Percentiles rank a stretch among this genome's conserved stretches.
Conservation (phyloP, 2,888 invertebrate species). For the Campopleginae sp. region DNA sequence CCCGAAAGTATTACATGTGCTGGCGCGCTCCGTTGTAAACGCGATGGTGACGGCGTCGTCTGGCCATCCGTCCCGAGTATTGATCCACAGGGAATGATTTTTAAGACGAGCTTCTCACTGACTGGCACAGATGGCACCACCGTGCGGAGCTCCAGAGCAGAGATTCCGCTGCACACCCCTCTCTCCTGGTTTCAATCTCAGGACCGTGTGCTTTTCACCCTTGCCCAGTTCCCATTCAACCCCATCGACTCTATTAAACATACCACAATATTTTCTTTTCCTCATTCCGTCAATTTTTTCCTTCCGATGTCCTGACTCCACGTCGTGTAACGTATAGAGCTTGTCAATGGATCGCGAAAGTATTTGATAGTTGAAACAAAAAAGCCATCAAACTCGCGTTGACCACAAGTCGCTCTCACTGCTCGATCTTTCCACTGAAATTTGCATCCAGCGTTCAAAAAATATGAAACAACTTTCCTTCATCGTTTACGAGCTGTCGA, state of each 20-base stretch:
- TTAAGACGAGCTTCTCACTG: constrained; percentile 79
- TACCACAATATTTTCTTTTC: neutral
- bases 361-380: neutral
- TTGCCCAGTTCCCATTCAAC: neutral
- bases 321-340: neutral
- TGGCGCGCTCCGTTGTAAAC: constrained; percentile 64
- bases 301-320: neutral
- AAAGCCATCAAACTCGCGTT: neutral
- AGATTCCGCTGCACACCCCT: neutral
- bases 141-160: constrained; percentile 62
- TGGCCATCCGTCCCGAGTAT: constrained; percentile 75
- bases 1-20: constrained; percentile 61
- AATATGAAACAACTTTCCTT: neutral
- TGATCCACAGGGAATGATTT: constrained; percentile 79
- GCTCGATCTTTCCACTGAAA: neutral
- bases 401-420: neutral
- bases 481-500: neutral
- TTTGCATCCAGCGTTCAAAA: neutral
- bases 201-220: neutral
- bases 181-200: neutral
- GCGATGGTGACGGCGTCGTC: constrained; percentile 60
- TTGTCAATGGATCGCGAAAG: neutral
- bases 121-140: constrained; percentile 79
- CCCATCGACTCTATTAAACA: neutral
- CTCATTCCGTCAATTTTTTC: neutral